Conservation (phyloP, 2,113 vertebrate genomes). For the Prunella himalayana region DNA sequence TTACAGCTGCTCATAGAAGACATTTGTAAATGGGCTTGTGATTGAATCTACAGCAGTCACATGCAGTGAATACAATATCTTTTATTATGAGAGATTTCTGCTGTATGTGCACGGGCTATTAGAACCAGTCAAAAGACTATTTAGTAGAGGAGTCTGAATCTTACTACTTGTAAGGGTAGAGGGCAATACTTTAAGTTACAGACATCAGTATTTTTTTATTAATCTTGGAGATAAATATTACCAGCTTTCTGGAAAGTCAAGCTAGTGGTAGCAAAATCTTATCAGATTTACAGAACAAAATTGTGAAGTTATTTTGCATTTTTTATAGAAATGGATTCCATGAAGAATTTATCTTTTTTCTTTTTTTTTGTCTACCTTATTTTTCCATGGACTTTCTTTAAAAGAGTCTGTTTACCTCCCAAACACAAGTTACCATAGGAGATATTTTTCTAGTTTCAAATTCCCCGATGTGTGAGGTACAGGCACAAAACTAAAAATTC, state of each 20-base stretch:
- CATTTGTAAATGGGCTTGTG: conserved; percentile 9
- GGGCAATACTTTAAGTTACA: neutral
- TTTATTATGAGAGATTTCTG: conserved; percentile 19
- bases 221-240: neutral
- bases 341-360: neutral
- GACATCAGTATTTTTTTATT: neutral
- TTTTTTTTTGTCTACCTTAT: neutral
- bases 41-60: neutral
- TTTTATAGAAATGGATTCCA: neutral
- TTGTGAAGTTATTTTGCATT: neutral
- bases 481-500: neutral
- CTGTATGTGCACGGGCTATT: neutral
- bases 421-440: neutral
- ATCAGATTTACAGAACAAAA: neutral
- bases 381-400: neutral
- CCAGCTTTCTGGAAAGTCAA: neutral
- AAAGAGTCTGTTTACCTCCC: neutral
- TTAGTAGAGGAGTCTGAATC: neutral
- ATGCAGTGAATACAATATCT: neutral
- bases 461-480: fast-evolving
- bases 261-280: neutral
- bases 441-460: neutral
- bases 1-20: conserved; percentile 3
- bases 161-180: neutral
- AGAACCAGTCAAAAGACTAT: neutral